Conservation (phyloP, 2,888 invertebrate species). For the Cosmopolites sordidus region DNA sequence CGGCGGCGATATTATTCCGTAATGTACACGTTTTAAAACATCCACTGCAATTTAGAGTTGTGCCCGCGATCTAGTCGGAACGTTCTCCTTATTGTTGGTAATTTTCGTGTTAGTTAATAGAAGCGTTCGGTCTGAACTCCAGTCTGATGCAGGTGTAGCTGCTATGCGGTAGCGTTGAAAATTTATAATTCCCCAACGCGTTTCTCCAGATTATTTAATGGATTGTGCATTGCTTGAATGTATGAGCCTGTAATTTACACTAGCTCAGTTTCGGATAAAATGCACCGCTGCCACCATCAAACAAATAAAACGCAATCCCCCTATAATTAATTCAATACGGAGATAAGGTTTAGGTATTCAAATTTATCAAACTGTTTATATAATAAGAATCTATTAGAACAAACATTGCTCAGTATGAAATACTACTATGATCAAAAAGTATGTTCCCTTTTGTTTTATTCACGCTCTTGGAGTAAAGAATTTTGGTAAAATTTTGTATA, state of each 20-base stretch:
- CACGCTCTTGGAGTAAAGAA: too few relatives aligned
- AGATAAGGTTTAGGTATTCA: too few relatives aligned
- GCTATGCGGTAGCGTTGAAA: constrained; percentile 13
- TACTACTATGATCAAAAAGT: too few relatives aligned
- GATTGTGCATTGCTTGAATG: constrained; percentile 8
- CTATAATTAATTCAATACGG: too few relatives aligned
- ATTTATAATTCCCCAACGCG: constrained; percentile 11
- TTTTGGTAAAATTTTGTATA: too few relatives aligned
- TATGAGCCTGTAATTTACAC: constrained; percentile 6
- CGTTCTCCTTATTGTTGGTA: constrained; percentile 6
- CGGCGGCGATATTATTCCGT: background rate
- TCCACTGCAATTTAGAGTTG: constrained; percentile 8
- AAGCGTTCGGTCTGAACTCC: constrained; percentile 12
- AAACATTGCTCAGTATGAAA: too few relatives aligned
- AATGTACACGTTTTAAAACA: constrained; percentile 4
- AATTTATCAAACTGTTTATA: too few relatives aligned
- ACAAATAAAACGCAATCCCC: too few relatives aligned
- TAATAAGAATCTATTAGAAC: too few relatives aligned
- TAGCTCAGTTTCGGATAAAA: background rate
- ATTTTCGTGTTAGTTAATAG: constrained; percentile 7
- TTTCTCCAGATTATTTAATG: constrained; percentile 9
- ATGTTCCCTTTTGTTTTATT: too few relatives aligned
- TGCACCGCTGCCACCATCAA: background rate
- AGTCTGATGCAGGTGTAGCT: constrained; percentile 12
- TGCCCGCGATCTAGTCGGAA: constrained; percentile 3